phyloP scores from a whole-genome alignment of 2,888 invertebrate genomes.

The Tetanocera ferruginea region DNA sequence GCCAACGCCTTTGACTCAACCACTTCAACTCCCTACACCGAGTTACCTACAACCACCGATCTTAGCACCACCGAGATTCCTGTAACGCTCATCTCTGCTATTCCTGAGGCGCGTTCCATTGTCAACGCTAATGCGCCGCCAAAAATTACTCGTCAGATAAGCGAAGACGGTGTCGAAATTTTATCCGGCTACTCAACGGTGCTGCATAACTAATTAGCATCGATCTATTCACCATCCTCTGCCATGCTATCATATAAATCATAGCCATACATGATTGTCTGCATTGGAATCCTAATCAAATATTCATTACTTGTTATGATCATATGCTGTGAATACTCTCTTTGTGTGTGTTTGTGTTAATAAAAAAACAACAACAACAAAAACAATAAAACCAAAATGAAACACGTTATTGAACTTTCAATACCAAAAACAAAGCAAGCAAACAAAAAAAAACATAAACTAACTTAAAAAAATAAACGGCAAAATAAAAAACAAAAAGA shows the following conservation, averaged over 20 bases:
- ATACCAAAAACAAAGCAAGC: neutral
- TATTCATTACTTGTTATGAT: constrained; percentile 8
- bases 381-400: neutral
- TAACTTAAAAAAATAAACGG: neutral
- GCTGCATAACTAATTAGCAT: constrained; percentile 48
- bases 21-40: neutral
- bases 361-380: neutral
- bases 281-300: constrained; percentile 7
- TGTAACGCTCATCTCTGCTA: constrained; percentile 28
- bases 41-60: neutral
- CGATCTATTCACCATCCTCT: neutral
- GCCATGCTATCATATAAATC: neutral
- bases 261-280: neutral
- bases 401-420: neutral
- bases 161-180: constrained; percentile 62
- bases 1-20: neutral
- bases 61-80: constrained; percentile 11
- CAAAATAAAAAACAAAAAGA: constrained; percentile 7
- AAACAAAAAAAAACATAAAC: neutral
- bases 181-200: constrained; percentile 63
- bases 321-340: neutral
- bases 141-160: constrained; percentile 60
- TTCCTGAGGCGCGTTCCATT: constrained; percentile 45
- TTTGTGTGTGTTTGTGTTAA: neutral
- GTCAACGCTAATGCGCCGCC: constrained; percentile 49